phyloP scores from a whole-genome alignment of 2,797 vertebrate species.

The Enteromius treurensis region DNA sequence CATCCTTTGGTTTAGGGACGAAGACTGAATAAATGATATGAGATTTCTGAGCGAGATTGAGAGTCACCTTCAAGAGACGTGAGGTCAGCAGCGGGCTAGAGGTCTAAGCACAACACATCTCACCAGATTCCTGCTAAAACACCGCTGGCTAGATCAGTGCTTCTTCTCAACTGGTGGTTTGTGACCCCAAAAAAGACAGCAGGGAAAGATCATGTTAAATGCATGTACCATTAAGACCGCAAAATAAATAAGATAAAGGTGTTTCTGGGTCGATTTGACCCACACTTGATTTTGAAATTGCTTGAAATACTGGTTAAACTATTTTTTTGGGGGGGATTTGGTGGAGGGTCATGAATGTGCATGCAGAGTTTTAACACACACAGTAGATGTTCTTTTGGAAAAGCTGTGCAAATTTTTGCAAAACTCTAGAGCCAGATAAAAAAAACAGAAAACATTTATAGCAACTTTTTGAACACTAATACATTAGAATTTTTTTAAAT shows the following conservation, averaged over 20 bases:
- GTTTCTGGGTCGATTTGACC: no score
- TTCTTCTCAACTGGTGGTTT: not conserved
- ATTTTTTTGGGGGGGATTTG: not conserved
- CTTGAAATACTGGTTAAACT: not conserved
- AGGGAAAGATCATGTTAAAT: not conserved
- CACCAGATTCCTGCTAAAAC: not conserved
- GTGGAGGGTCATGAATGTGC: not conserved
- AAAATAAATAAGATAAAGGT: no score
- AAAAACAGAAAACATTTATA: not conserved
- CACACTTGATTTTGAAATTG: not conserved
- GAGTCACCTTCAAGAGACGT: constrained; percentile 46
- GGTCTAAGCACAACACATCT: constrained; percentile 9
- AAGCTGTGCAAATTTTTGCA: not conserved
- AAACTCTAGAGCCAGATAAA: not conserved
- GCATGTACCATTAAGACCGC: not conserved
- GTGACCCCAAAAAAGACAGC: constrained; percentile 8
- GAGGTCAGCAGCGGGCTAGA: constrained; percentile 4
- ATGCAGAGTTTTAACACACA: not conserved
- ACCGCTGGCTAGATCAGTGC: not conserved
- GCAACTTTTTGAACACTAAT: not conserved
- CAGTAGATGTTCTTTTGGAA: not conserved
- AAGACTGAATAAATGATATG: constrained; percentile 78
- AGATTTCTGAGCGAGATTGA: constrained; percentile 68
- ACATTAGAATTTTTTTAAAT: no score
- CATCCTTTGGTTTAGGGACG: constrained; percentile 62